Percentiles rank a stretch among this genome's conserved stretches.
These are phyloP conservation scores for Brachyopa scutellaris DNA, from an alignment of 2,888 invertebrate species.

Conservation along the genomic window DNA sequence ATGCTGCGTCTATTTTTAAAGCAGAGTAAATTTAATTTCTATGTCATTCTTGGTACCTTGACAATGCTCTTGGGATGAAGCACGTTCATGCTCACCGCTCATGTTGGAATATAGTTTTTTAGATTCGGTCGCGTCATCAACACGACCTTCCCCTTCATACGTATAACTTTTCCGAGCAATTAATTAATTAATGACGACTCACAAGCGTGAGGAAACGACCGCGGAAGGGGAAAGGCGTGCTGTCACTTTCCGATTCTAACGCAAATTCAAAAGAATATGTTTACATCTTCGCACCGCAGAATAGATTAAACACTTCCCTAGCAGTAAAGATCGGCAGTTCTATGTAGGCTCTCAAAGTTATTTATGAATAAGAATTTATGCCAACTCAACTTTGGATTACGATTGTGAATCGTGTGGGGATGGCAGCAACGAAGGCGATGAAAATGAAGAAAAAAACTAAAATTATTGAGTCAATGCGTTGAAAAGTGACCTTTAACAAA, in stretches of 20 bases:
- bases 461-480: conserved; percentile 33
- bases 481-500: conserved; percentile 13
- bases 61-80: conserved; percentile 60
- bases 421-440: background rate
- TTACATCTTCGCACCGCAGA: conserved; percentile 30
- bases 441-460: background rate
- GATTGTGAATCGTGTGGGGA: conserved; percentile 13
- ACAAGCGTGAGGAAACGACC: background rate
- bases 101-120: conserved; percentile 16
- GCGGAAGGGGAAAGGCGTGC: background rate
- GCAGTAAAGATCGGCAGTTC: conserved; percentile 5
- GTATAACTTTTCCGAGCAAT: conserved; percentile 50
- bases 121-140: conserved; percentile 43
- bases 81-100: conserved; percentile 29
- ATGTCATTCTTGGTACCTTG: conserved; percentile 61
- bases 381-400: conserved; percentile 33
- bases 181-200: conserved; percentile 60
- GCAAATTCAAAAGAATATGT: conserved; percentile 34
- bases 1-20: conserved; percentile 54
- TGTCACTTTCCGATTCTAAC: conserved; percentile 26
- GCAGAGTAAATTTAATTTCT: conserved; percentile 51
- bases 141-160: conserved; percentile 63
- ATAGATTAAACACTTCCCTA: background rate
- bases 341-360: conserved; percentile 1
- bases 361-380: conserved; percentile 30